phyloP scores from a whole-genome alignment of 2,113 vertebrate genomes.

The Arothron firmamentum region DNA sequence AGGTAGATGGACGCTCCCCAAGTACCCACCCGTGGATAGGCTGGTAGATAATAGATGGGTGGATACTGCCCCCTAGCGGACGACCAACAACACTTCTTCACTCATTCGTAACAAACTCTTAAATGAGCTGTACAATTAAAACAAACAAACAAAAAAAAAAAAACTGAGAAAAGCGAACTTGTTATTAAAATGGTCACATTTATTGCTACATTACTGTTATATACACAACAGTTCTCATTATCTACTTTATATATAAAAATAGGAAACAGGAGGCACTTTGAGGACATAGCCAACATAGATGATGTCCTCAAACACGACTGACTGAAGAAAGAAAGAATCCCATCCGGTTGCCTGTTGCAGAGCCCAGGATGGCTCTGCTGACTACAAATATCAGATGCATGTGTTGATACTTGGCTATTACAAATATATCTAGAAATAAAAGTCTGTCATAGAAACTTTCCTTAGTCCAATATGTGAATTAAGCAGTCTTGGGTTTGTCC shows the following conservation, averaged over 20 bases:
- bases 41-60: too few relatives aligned
- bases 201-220: constrained; percentile 95
- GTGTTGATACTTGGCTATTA: constrained; percentile 43
- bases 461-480: constrained; percentile 25
- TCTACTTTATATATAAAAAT: constrained; percentile 84
- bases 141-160: too few relatives aligned
- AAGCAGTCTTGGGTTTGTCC: constrained; percentile 30
- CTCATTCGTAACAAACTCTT: too few relatives aligned
- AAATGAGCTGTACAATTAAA: too few relatives aligned
- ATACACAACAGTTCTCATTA: constrained; percentile 89
- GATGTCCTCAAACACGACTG: constrained; percentile 72
- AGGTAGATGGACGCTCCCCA: too few relatives aligned
- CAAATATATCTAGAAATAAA: constrained; percentile 23
- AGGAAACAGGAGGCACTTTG: constrained; percentile 86
- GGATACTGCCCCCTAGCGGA: too few relatives aligned
- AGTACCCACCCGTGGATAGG: too few relatives aligned
- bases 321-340: constrained; percentile 61
- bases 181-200: constrained; percentile 91
- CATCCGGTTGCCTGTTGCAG: constrained; percentile 50
- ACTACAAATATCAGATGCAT: constrained; percentile 33
- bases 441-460: constrained; percentile 30
- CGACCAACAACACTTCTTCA: too few relatives aligned
- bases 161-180: constrained; percentile 60
- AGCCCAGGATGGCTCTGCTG: constrained; percentile 39
- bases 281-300: constrained; percentile 77